phyloP scores from a whole-genome alignment of 92 coral and sea anemone species.

The Zoanthus sansibaricus region DNA sequence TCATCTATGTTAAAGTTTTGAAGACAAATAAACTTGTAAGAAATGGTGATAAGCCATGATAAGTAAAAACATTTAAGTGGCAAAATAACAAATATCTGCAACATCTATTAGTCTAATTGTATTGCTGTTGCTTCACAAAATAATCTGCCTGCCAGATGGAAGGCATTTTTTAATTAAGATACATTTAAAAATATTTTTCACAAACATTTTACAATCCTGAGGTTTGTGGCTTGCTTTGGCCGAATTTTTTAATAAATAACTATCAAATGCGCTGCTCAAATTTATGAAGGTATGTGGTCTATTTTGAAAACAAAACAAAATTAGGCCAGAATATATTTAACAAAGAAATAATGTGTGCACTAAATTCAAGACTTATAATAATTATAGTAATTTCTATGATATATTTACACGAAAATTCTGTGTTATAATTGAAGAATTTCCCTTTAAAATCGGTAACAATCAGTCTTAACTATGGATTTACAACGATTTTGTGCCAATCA shows the following conservation, averaged over 20 bases:
- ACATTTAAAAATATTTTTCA: background rate
- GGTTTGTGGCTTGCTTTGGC: background rate
- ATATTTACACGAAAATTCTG: too few species aligned
- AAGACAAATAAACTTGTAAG: slow-evolving; percentile 16
- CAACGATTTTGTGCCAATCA: background rate
- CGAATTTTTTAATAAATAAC: background rate
- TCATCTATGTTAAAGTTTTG: background rate
- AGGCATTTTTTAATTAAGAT: background rate
- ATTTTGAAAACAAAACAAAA: slow-evolving; percentile 29
- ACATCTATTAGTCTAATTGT: background rate
- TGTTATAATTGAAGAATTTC: background rate
- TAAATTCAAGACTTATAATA: background rate
- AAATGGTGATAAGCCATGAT: slow-evolving; percentile 1
- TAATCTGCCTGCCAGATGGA: background rate
- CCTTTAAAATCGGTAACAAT: background rate
- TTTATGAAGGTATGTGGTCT: slow-evolving; percentile 32
- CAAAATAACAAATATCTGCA: slow-evolving; percentile 1
- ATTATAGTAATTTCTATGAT: background rate
- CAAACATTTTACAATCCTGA: slow-evolving; percentile 14
- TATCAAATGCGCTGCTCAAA: background rate
- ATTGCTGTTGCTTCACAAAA: background rate
- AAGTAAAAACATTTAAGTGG: background rate
- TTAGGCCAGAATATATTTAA: background rate
- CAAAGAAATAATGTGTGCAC: slow-evolving; percentile 10
- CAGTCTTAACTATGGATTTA: background rate